Evolutionary conservation across 2,113 vertebrate genomes (phyloP), one percentile per base, ranked within the genome.

Genomic region (Triplophysa rosa): DNA sequence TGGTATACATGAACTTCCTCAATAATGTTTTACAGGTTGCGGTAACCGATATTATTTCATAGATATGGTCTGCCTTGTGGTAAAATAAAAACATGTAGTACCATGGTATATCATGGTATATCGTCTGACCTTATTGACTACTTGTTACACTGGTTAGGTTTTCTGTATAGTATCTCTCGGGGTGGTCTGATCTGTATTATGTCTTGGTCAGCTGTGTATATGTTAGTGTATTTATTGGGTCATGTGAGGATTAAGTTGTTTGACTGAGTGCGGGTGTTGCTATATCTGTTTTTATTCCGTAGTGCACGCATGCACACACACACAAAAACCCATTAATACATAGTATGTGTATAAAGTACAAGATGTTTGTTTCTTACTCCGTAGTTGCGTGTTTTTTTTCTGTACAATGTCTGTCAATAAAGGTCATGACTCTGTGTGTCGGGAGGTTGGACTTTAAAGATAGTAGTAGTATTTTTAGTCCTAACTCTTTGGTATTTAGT

Each of bases 391-490:
- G 26, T 33, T 52, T 45, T n/a, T 47, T 29, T 64, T 63, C 58
- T 52, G 26, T 26, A 4, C 52, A 19, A 47, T 79, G 23, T 79
- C 42, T 42, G 71, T 37, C 23, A 6, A 16, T 56, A 80, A 40
- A 29, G 73, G 71, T 67, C 58, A 37, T 78, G 78, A 79, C 76
- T 79, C 68, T 70, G 63, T 81, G 61, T 24, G 59, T 64, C 33
- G 61, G 64, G 47, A 58, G 45, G 26, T 52, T 72, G 73, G 29
- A 2, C 66, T 80, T 77, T 87, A 85, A 85, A 87, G 65, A 86
- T 84, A 82, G 85, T n/a, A 56, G 58, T 40, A 66, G 61, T 88
- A 88, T 86, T 85, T 85, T 86, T 86, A 88, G 84, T 68, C 58
- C 52, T 47, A 59, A 70, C 67, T 62, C 9, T 83, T 52, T 78